These are phyloP conservation scores for Ranitomeya imitator DNA, from an alignment of 2,113 vertebrate species.

Conservation along the genomic window DNA sequence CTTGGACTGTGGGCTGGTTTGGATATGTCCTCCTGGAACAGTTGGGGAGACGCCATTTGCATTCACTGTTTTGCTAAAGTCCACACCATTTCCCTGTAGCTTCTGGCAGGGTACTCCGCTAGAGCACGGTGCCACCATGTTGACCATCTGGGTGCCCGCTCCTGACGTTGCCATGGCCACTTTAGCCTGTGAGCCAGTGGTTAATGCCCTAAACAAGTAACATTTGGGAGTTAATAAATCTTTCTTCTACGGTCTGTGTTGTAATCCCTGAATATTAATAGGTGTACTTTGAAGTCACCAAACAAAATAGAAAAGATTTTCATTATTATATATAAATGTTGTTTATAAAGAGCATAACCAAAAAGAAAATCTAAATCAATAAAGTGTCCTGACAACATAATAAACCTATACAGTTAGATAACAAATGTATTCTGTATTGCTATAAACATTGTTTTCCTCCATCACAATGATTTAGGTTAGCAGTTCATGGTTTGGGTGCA, in stretches of 20 bases:
- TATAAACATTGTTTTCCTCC: background rate
- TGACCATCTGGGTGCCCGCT: slow-evolving; percentile 81
- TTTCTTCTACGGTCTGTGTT: background rate
- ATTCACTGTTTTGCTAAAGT: slow-evolving; percentile 72
- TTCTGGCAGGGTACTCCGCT: slow-evolving; percentile 73
- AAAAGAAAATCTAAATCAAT: background rate
- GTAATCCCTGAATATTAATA: background rate
- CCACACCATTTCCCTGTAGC: slow-evolving; percentile 77
- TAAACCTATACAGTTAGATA: background rate
- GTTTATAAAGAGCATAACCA: background rate
- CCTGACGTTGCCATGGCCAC: slow-evolving; percentile 79
- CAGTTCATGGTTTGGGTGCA: slow-evolving; percentile 5
- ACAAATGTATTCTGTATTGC: slow-evolving; percentile 7
- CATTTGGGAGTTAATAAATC: background rate
- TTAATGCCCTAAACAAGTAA: slow-evolving; percentile 73
- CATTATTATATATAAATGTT: background rate
- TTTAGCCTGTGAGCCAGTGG: slow-evolving; percentile 86
- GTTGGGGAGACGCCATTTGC: slow-evolving; percentile 74
- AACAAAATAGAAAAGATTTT: background rate
- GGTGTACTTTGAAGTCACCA: background rate
- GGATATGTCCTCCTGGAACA: slow-evolving; percentile 82
- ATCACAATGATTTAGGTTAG: background rate
- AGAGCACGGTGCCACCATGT: slow-evolving; percentile 80
- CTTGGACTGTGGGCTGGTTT: slow-evolving; percentile 88
- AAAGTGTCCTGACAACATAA: background rate